phyloP scores from a whole-genome alignment of 92 coral and sea anemone genomes.

The Parazoanthus swiftii region DNA sequence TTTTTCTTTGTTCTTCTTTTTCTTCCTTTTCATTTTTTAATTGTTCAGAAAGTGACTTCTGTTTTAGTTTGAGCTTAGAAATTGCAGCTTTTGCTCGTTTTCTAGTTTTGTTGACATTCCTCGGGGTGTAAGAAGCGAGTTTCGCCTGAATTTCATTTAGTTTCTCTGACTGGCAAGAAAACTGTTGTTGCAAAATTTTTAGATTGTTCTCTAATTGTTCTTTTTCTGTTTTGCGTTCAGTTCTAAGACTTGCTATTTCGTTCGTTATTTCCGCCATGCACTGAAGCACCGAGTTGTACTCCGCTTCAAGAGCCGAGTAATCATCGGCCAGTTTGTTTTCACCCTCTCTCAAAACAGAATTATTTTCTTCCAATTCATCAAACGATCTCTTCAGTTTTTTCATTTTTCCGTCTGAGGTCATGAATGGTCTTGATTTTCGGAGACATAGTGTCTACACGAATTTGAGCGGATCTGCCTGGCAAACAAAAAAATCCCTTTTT shows the following conservation, averaged over 20 bases:
- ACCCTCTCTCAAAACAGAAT: neutral
- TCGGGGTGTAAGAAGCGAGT: slow-evolving; percentile 45
- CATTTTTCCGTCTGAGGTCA: slow-evolving; percentile 1
- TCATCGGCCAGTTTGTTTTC: neutral
- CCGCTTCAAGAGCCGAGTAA: neutral
- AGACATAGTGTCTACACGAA: slow-evolving; percentile 14
- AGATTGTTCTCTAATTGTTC: neutral
- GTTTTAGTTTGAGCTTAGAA: slow-evolving; percentile 32
- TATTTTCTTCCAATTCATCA: slow-evolving; percentile 4
- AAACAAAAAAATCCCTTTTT: slow-evolving; percentile 7
- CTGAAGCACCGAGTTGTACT: too few relatives aligned
- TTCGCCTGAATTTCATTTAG: slow-evolving; percentile 41
- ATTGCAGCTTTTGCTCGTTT: slow-evolving; percentile 40
- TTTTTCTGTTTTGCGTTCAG: neutral
- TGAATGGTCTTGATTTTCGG: slow-evolving; percentile 25
- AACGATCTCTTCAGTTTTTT: slow-evolving; percentile 17
- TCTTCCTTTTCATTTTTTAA: neutral
- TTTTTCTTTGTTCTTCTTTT: neutral
- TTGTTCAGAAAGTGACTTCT: slow-evolving; percentile 1
- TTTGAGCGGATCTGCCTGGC: neutral
- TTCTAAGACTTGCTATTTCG: neutral
- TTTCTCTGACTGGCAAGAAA: neutral
- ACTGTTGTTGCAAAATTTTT: neutral
- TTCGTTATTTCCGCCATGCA: too few relatives aligned
- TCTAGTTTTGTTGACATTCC: slow-evolving; percentile 40